Percentiles rank a stretch among this genome's conserved stretches.
These are phyloP conservation scores for Sminthopsis crassicaudata DNA, from an alignment of 2,113 vertebrate species.

Conservation along the genomic window DNA sequence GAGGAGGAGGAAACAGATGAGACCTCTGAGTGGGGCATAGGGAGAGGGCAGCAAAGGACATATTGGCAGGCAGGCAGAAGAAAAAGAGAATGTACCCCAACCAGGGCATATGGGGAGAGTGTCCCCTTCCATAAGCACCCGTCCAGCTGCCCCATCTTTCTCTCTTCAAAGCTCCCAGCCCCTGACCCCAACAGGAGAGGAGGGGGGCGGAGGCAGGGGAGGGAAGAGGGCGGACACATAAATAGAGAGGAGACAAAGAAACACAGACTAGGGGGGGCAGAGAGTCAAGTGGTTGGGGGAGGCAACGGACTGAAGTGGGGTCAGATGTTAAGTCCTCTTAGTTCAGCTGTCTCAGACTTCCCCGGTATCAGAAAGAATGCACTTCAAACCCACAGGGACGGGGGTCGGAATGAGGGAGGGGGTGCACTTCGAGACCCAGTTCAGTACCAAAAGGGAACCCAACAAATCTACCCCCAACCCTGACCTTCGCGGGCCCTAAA, in stretches of 20 bases:
- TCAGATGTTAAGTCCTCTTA: not conserved
- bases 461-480: not conserved
- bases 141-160: not conserved
- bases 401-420: too few species aligned
- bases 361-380: not conserved
- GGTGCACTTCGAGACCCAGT: not conserved
- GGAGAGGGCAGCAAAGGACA: slow-evolving; percentile 60
- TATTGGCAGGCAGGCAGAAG: not conserved
- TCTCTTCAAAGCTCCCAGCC: not conserved
- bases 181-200: not conserved
- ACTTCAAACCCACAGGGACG: not conserved
- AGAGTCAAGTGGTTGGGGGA: not conserved
- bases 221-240: not conserved
- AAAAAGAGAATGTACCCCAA: not conserved
- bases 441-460: not conserved
- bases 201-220: not conserved
- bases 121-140: not conserved
- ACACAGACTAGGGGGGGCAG: not conserved
- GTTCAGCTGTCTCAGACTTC: too few species aligned
- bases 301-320: not conserved
- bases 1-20: slow-evolving; percentile 37
- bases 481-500: not conserved
- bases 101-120: not conserved
- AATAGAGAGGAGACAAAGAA: not conserved
- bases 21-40: not conserved